Percentiles rank a stretch among this genome's conserved stretches.
Evolutionary conservation across 1,140 invertebrate species (phyloP).

Genomic region (Riptortus pedestris): DNA sequence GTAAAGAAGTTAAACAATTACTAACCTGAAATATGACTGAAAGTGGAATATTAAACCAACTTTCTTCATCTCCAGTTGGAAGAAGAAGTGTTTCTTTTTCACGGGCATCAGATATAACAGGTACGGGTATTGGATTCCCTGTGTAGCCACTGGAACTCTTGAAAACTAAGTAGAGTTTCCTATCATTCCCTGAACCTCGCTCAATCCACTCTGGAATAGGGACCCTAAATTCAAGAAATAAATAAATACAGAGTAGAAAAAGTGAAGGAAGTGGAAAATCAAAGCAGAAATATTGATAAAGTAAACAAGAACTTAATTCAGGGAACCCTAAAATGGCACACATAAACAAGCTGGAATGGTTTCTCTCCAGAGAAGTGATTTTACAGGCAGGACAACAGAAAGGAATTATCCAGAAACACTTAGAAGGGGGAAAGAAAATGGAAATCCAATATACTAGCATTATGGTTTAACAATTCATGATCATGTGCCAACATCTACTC

Average conservation of each 20-base stretch:
- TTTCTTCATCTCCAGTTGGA: not conserved
- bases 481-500: too few relatives aligned
- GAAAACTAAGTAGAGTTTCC: not conserved
- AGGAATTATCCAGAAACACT: too few relatives aligned
- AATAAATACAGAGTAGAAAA: slow-evolving; percentile 33
- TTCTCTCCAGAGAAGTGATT: too few relatives aligned
- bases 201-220: slow-evolving; percentile 1
- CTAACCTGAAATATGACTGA: slow-evolving; percentile 21
- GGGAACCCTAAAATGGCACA: too few relatives aligned
- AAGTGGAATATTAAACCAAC: slow-evolving; percentile 20
- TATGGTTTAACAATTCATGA: too few relatives aligned
- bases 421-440: too few relatives aligned
- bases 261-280: too few relatives aligned
- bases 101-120: slow-evolving; percentile 7
- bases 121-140: slow-evolving; percentile 22
- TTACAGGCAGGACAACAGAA: too few relatives aligned
- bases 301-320: not conserved
- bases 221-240: not conserved
- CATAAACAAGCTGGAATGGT: too few relatives aligned
- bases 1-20: too few relatives aligned
- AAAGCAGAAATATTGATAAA: not conserved
- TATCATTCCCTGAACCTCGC: not conserved
- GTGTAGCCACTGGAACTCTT: not conserved
- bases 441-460: too few relatives aligned
- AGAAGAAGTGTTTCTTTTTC: slow-evolving; percentile 12